phyloP scores from a whole-genome alignment of 2,888 invertebrate species.

The Pseudeuparius sepicola region DNA sequence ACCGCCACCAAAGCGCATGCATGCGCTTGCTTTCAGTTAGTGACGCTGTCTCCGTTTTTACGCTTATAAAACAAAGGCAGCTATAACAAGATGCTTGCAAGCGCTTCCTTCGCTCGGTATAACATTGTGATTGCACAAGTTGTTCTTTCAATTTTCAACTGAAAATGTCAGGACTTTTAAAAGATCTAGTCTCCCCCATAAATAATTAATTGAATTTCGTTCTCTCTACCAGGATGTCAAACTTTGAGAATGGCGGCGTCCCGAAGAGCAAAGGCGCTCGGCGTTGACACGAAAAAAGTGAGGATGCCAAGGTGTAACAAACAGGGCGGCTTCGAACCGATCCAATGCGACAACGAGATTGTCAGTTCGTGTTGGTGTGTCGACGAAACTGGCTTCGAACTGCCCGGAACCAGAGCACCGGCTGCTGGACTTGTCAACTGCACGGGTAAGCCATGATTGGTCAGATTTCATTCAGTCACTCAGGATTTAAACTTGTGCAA shows the following conservation, averaged over 20 bases:
- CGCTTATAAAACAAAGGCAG: too few relatives aligned
- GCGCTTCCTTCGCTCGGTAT: too few relatives aligned
- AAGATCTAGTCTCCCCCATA: too few relatives aligned
- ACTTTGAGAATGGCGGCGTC: conserved; percentile 53
- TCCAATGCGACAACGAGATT: conserved; percentile 67
- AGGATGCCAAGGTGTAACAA: conserved; percentile 63
- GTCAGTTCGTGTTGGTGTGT: conserved; percentile 77
- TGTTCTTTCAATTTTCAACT: too few relatives aligned
- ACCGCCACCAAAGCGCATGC: too few relatives aligned
- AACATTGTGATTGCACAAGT: too few relatives aligned
- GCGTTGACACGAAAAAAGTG: conserved; percentile 40
- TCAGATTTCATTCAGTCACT: too few relatives aligned
- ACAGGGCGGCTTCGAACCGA: conserved; percentile 62
- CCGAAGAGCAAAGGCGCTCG: conserved; percentile 50
- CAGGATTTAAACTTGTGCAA: too few relatives aligned
- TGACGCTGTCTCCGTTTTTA: too few relatives aligned
- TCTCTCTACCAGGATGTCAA: conserved; percentile 48
- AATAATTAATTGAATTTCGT: not conserved
- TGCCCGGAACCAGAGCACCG: conserved; percentile 63
- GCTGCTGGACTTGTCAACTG: conserved; percentile 59
- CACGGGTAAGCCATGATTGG: conserved; percentile 43
- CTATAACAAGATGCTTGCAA: too few relatives aligned
- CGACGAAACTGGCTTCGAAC: conserved; percentile 66
- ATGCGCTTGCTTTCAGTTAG: too few relatives aligned
- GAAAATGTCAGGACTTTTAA: too few relatives aligned